Evolutionary conservation across 53 echinoderm and acorn worm species (phyloP), one percentile per base, ranked within the genome.

Genomic region (Temnopleurus reevesii): DNA sequence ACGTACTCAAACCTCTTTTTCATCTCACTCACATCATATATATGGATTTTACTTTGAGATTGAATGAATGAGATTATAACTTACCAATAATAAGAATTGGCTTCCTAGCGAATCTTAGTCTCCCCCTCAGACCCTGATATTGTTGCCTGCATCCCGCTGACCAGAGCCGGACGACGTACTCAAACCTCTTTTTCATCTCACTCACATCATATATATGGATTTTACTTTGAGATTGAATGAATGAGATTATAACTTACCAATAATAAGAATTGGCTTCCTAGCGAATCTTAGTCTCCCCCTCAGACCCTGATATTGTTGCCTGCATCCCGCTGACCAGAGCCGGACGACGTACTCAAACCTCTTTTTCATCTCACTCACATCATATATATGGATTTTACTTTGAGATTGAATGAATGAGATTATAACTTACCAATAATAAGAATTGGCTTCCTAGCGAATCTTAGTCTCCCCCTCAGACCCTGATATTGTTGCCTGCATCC

Each of bases 11-110:
- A n/a, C n/a, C n/a, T n/a, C n/a, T n/a, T n/a, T n/a, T n/a, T n/a
- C n/a, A n/a, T n/a, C n/a, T n/a, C n/a, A n/a, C n/a, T n/a, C n/a
- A n/a, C n/a, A n/a, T n/a, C n/a, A n/a, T n/a, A n/a, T n/a, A n/a
- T n/a, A n/a, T n/a, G n/a, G n/a, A n/a, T n/a, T n/a, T n/a, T n/a
- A n/a, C n/a, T n/a, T n/a, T n/a, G n/a, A n/a, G n/a, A n/a, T n/a
- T n/a, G n/a, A n/a, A n/a, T 51, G 53, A 51, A 51, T 15, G 15
- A 51, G 15, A 15, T 10, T 15, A 10, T 51, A 15, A 77, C 96
- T 97, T 57, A 97, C 97, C 97, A 58, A 97, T 97, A 28, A 97
- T 92, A 41, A 95, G 92, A 90, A 97, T 97, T 25, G 95, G 93
- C 85, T 97, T 97, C 26, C 95, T 86, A 25, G 89, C 97, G 76